phyloP scores from a whole-genome alignment of 2,113 vertebrate genomes.

The Tyrannus savana region DNA sequence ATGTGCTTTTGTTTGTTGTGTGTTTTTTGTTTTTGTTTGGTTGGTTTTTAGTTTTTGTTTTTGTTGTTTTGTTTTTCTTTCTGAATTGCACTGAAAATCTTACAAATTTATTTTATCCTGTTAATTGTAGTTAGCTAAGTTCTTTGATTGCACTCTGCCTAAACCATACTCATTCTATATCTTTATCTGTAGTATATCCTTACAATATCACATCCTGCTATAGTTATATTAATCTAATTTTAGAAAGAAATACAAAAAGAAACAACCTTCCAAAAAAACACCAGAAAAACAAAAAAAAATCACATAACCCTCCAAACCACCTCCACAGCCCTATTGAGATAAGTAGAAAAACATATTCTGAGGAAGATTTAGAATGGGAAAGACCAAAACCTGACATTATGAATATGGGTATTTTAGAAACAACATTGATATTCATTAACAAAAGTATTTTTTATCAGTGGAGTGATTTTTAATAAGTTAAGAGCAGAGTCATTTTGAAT shows the following conservation, averaged over 20 bases:
- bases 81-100: neutral
- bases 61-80: neutral
- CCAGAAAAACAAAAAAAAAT: neutral
- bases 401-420: neutral
- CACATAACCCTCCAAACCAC: accelerated
- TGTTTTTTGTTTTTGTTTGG: neutral
- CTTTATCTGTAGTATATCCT: neutral
- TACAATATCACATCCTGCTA: neutral
- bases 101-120: neutral
- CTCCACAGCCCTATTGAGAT: neutral
- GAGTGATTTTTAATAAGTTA: neutral
- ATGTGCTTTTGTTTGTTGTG: neutral
- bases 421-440: neutral
- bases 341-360: neutral
- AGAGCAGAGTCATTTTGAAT: neutral
- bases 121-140: neutral
- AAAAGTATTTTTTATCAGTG: neutral
- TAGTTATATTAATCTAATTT: neutral
- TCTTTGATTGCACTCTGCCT: neutral
- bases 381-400: neutral
- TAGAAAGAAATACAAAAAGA: neutral
- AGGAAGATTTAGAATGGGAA: neutral
- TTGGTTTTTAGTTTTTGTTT: too few species aligned
- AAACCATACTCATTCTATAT: neutral
- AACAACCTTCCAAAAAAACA: accelerated